Evolutionary conservation across 2,113 vertebrate genomes (phyloP).

Genomic region (Haemorhous mexicanus): DNA sequence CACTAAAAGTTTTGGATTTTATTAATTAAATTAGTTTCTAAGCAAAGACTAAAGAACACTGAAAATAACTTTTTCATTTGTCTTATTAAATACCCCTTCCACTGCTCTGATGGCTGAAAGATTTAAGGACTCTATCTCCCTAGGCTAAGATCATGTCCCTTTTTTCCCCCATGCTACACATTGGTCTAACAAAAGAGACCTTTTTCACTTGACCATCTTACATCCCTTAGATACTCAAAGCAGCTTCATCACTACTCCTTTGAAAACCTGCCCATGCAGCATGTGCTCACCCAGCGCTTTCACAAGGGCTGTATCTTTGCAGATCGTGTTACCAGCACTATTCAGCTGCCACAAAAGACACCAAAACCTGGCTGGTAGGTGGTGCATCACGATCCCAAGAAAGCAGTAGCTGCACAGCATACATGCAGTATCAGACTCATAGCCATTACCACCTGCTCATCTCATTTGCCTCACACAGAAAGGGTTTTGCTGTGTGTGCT

Average conservation of each 20-base stretch:
- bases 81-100: background rate
- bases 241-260: background rate
- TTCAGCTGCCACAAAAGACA: background rate
- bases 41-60: background rate
- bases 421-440: background rate
- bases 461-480: background rate
- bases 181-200: background rate
- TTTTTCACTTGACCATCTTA: background rate
- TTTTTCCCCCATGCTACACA: background rate
- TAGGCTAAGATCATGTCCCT: background rate
- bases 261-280: background rate
- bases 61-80: background rate
- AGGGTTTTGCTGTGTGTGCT: background rate
- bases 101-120: background rate
- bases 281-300: background rate
- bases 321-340: background rate
- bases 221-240: background rate
- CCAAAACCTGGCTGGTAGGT: background rate
- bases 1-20: slow-evolving; percentile 40
- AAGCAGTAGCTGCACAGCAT: background rate
- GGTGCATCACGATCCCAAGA: rapidly evolving
- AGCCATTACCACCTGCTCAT: background rate
- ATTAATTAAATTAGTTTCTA: slow-evolving; percentile 55
- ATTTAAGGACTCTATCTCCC: background rate
- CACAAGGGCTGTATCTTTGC: background rate